Percentiles rank a stretch among this genome's conserved stretches.
phyloP scores from a whole-genome alignment of 2,113 vertebrate genomes.

The Melozone crissalis region DNA sequence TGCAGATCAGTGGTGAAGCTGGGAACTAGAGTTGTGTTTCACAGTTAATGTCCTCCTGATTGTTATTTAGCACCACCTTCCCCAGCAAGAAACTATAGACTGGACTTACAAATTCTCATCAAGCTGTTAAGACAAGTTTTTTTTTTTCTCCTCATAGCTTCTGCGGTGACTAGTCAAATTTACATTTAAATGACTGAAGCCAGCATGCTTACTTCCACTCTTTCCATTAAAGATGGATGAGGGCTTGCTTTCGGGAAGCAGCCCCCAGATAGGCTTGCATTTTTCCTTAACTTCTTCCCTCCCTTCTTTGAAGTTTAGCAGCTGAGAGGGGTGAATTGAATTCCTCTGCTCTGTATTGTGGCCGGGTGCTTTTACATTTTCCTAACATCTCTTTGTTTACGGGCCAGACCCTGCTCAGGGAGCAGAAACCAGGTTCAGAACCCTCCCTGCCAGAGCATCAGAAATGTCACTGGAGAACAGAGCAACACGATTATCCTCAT shows the following conservation, averaged over 20 bases:
- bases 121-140: neutral
- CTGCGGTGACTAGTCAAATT: neutral
- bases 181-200: slow-evolving; percentile 34
- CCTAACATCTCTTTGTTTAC: neutral
- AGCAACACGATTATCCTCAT: slow-evolving; percentile 23
- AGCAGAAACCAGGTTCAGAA: neutral
- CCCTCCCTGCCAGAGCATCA: neutral
- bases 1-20: neutral
- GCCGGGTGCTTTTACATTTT: neutral
- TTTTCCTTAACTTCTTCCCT: neutral
- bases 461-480: slow-evolving; percentile 50
- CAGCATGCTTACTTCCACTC: neutral
- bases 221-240: neutral
- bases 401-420: neutral
- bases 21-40: neutral
- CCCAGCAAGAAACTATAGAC: neutral
- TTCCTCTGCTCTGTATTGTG: neutral
- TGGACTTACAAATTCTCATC: neutral
- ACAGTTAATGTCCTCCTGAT: neutral
- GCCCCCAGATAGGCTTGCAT: neutral
- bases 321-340: neutral
- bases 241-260: neutral
- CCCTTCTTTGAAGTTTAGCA: neutral
- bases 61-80: neutral
- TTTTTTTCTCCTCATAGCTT: neutral